A percentile compares a stretch with the other conserved stretches of the same genome.
These are phyloP conservation scores for Sphenodon punctatus DNA, from an alignment of 2,797 vertebrate species.

Conservation along the genomic window DNA sequence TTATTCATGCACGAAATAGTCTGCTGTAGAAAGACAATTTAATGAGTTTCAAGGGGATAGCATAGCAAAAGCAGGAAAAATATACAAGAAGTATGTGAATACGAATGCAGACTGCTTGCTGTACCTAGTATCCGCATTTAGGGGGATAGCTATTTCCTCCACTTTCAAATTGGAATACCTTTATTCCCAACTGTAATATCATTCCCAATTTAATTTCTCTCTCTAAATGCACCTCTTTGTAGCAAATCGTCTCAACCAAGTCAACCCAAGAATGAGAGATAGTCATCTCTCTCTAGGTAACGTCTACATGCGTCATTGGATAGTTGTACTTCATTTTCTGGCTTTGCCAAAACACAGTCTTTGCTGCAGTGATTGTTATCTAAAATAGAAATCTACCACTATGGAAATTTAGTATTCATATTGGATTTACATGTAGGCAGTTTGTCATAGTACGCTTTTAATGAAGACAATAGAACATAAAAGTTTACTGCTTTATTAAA, in stretches of 20 bases:
- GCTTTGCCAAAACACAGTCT: conserved; percentile 35
- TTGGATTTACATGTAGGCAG: conserved; percentile 20
- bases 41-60: conserved; percentile 72
- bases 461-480: background rate
- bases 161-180: conserved; percentile 15
- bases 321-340: background rate
- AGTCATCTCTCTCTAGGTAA: background rate
- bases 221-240: background rate
- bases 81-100: conserved; percentile 48
- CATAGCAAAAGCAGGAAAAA: conserved; percentile 56
- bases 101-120: conserved; percentile 49
- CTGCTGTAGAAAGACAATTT: conserved; percentile 60
- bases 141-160: conserved; percentile 19
- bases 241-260: background rate
- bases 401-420: conserved; percentile 30
- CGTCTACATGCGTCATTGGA: background rate
- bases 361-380: background rate
- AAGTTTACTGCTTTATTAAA: conserved; percentile 24
- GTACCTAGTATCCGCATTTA: conserved; percentile 3
- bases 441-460: background rate
- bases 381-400: conserved; percentile 5
- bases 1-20: conserved; percentile 66
- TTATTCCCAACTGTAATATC: conserved; percentile 18
- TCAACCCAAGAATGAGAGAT: background rate
- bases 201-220: conserved; percentile 17